A percentile compares a stretch with the other conserved stretches of the same genome.
These are phyloP conservation scores for Leucania comma DNA, from an alignment of 2,888 invertebrate genomes.

Conservation along the genomic window DNA sequence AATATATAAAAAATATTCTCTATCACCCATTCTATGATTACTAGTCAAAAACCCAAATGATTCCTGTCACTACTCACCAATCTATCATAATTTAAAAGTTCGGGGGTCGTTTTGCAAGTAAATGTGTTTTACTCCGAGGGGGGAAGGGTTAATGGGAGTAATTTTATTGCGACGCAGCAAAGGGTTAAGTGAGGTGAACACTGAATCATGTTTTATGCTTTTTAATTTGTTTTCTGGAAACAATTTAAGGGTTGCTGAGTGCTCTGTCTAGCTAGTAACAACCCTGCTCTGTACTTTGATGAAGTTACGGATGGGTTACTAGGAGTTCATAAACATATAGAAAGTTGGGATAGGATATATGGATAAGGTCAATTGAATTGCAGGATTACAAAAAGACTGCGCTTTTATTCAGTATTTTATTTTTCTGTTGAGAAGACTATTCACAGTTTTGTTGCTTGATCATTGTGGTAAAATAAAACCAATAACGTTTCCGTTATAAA, in stretches of 20 bases:
- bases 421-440: too few species aligned
- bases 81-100: slow-evolving; percentile 79
- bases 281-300: slow-evolving; percentile 34
- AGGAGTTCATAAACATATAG: slow-evolving; percentile 27
- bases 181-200: slow-evolving; percentile 84
- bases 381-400: neutral
- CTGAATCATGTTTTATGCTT: slow-evolving; percentile 86
- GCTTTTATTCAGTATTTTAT: too few species aligned
- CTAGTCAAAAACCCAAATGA: slow-evolving; percentile 59
- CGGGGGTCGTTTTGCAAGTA: slow-evolving; percentile 71
- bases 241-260: slow-evolving; percentile 67
- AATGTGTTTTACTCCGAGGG: slow-evolving; percentile 70
- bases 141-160: slow-evolving; percentile 81
- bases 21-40: slow-evolving; percentile 15
- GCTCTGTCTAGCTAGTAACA: slow-evolving; percentile 20
- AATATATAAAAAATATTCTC: neutral
- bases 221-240: slow-evolving; percentile 85
- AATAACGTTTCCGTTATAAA: neutral
- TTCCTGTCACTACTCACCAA: slow-evolving; percentile 67
- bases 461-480: neutral
- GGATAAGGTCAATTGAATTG: neutral
- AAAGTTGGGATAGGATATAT: neutral
- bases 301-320: slow-evolving; percentile 31
- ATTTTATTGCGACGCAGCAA: slow-evolving; percentile 80
- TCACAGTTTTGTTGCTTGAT: neutral